Evolutionary conservation across 2,888 invertebrate genomes (phyloP), one percentile per base, ranked within the genome.

Genomic region (Coleophora flavipennella): DNA sequence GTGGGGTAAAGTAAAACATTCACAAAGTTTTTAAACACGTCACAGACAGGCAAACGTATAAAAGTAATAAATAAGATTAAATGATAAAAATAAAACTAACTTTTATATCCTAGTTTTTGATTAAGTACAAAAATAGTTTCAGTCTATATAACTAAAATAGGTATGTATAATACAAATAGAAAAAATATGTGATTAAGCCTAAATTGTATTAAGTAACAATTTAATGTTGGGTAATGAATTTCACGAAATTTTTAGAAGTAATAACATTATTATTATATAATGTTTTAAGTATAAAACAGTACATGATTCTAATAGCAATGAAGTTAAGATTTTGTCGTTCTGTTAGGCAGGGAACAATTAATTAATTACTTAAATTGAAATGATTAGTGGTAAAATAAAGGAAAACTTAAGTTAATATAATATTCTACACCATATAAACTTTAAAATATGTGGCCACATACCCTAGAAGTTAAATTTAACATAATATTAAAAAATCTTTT

Each of bases 71-170:
- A 27, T 43, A 35, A 29, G 35, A 14, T 45, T 40, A 43, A 39
- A 20, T 50, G 20, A 4, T 51, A 43, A 53, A 53, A 53, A 41
- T 44, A 47, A 47, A 57, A 53, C 45, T 44, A 52, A 44, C n/a
- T n/a, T n/a, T n/a, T n/a, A n/a, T 20, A 20, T 20, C 6, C 20
- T 20, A 20, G 6, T 6, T 20, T 20, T 20, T 20, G 53, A 57
- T 41, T 49, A 46, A 43, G 62, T 68, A 62, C 46, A 65, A 64
- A 61, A 60, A 57, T 53, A 58, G 57, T 52, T 57, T 74, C 74
- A 74, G 74, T 74, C 74, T 46, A 57, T 66, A 62, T 58, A 59
- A 48, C 50, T 57, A 49, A 50, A n/a, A n/a, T n/a, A n/a, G n/a
- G n/a, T n/a, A n/a, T n/a, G n/a, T 57, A 59, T 61, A 51, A 57